Percentiles rank a stretch among this genome's conserved stretches.
Conservation (phyloP, 2,113 vertebrate genomes). For the Galemys pyrenaicus region DNA sequence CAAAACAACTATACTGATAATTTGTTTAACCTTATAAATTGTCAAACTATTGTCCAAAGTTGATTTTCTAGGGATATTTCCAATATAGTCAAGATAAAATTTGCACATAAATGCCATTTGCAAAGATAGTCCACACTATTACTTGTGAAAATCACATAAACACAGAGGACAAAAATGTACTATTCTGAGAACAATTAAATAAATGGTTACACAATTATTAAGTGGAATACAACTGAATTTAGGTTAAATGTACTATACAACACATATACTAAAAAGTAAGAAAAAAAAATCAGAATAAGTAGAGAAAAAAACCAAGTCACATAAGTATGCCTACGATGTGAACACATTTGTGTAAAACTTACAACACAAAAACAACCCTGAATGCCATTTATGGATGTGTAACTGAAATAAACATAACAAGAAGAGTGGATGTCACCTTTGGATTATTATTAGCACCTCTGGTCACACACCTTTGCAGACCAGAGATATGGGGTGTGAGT, state of each 20-base stretch:
- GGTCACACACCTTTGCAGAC: no score
- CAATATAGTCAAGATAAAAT: background rate
- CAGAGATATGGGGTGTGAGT: no score
- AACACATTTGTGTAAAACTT: background rate
- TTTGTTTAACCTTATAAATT: background rate
- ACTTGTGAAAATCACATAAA: background rate
- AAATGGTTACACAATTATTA: background rate
- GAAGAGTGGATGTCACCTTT: background rate
- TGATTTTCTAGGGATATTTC: rapidly evolving
- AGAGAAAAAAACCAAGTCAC: background rate
- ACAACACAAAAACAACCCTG: no score
- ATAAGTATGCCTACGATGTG: background rate
- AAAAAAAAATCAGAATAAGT: background rate
- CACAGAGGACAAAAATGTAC: no score
- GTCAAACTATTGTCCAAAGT: background rate
- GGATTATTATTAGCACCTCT: background rate
- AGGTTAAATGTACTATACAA: background rate
- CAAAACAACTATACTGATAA: no score
- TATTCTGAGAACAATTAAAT: background rate
- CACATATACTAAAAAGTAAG: background rate
- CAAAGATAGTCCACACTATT: background rate
- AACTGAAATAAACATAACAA: no score
- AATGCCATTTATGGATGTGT: background rate
- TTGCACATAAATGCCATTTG: background rate
- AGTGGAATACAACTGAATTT: background rate